Percentiles rank a stretch among this genome's conserved stretches.
Evolutionary conservation across 2,888 invertebrate genomes (phyloP).

Genomic region (Sepioteuthis lessoniana): DNA sequence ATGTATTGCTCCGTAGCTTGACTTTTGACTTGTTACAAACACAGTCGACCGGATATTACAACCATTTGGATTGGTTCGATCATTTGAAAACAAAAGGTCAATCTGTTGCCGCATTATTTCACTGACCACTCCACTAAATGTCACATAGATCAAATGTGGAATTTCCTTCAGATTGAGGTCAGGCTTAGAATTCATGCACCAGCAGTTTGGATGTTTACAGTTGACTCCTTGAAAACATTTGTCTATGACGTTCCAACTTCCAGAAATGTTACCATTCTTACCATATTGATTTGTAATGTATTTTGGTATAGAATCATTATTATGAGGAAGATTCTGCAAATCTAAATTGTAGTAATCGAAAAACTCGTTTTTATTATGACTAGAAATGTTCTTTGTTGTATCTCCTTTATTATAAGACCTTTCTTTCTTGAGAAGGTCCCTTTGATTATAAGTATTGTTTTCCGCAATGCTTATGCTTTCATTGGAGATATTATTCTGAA

Average conservation of each 20-base stretch:
- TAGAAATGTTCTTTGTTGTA: not conserved
- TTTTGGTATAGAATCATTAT: not conserved
- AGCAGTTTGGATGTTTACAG: slow-evolving; percentile 43
- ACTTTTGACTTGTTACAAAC: slow-evolving; percentile 54
- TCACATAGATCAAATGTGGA: slow-evolving; percentile 52
- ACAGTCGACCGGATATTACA: slow-evolving; percentile 51
- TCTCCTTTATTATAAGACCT: not conserved
- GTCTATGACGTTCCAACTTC: not conserved
- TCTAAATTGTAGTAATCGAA: not conserved
- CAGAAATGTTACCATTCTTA: not conserved
- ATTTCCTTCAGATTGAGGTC: slow-evolving; percentile 34
- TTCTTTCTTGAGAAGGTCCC: not conserved
- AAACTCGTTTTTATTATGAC: not conserved
- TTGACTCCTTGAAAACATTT: not conserved
- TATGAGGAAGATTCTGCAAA: not conserved
- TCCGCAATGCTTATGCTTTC: not conserved
- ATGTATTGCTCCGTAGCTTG: slow-evolving; percentile 52
- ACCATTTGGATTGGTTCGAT: slow-evolving; percentile 51
- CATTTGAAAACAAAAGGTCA: slow-evolving; percentile 46
- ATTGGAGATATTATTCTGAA: not conserved
- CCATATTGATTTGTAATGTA: not conserved
- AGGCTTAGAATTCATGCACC: not conserved
- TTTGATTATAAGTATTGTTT: not conserved
- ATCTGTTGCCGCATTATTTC: slow-evolving; percentile 45
- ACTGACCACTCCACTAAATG: slow-evolving; percentile 48